Evolutionary conservation across 2,113 vertebrate genomes (phyloP), one percentile per base, ranked within the genome.

Genomic region (Siphamia tubifer): DNA sequence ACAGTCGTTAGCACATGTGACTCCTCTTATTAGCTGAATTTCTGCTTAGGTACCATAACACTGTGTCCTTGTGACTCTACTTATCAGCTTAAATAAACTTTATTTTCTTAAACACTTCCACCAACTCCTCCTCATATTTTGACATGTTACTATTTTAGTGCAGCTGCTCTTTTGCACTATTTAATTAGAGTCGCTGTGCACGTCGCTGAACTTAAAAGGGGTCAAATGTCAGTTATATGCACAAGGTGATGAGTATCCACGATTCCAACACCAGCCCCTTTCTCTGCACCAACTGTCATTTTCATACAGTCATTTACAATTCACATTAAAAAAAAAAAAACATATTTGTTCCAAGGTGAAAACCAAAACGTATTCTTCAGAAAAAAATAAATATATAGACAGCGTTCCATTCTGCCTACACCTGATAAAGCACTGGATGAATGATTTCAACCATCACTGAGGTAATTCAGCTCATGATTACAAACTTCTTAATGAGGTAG

Each of bases 11-110:
- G 82, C 71, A 56, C 1, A 7, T 51, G 17, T 32, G 53, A 62
- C 52, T 67, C 52, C 52, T 74, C 70, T 79, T 78, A 63, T 84
- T 77, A 77, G 66, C 45, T n/a, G 16, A 12, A 15, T 53, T 76
- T 86, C 68, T 68, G 58, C 55, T 60, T 19, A 16, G 68, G 48
- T 65, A 51, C 51, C 52, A 24, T 23, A 52, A 34, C 45, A 20
- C 61, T 21, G 31, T 77, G 63, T 64, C 68, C 60, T 63, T 53
- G 47, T 54, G 65, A 44, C 60, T 27, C 30, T 20, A 31, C 16
- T 16, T n/a, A 34, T 64, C 30, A 23, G 21, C 38, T 42, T 19
- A 56, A 31, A 61, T 19, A 54, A 54, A 43, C 35, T 63, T 58
- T 44, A 47, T 54, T 73, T 75, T 74, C 43, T 54, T 9, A 62